Evolutionary conservation across 1,140 invertebrate genomes (phyloP).

Genomic region (Drosophila albomicans): DNA sequence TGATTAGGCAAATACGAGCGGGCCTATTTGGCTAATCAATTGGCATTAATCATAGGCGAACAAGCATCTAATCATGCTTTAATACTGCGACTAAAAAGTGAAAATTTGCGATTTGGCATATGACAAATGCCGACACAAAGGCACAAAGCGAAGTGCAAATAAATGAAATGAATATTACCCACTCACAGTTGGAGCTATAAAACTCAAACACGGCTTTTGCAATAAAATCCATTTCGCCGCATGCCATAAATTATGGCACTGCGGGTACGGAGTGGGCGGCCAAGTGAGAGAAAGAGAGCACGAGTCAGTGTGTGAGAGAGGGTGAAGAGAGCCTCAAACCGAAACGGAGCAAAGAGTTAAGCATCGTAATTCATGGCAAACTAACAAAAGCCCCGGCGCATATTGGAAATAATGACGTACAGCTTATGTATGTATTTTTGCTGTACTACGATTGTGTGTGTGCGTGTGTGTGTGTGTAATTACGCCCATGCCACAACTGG

Average conservation of each 20-base stretch:
- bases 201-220: slow-evolving; percentile 81
- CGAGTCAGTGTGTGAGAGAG: slow-evolving; percentile 22
- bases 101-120: slow-evolving; percentile 42
- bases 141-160: slow-evolving; percentile 64
- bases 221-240: slow-evolving; percentile 84
- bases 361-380: slow-evolving; percentile 73
- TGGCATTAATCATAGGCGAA: slow-evolving; percentile 27
- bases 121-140: slow-evolving; percentile 29
- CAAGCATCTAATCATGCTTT: slow-evolving; percentile 23
- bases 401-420: slow-evolving; percentile 73
- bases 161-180: slow-evolving; percentile 81
- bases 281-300: neutral
- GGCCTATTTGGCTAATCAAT: slow-evolving; percentile 23
- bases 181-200: slow-evolving; percentile 81
- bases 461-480: slow-evolving; percentile 55
- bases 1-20: slow-evolving; percentile 18
- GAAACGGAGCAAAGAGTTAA: slow-evolving; percentile 64
- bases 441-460: slow-evolving; percentile 1
- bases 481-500: slow-evolving; percentile 77
- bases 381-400: slow-evolving; percentile 60
- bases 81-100: slow-evolving; percentile 39
- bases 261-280: slow-evolving; percentile 23
- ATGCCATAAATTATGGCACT: slow-evolving; percentile 80
- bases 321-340: slow-evolving; percentile 34
- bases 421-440: slow-evolving; percentile 46